Evolutionary conservation across 2,888 invertebrate genomes (phyloP).

Genomic region (Alloplasta piceator): DNA sequence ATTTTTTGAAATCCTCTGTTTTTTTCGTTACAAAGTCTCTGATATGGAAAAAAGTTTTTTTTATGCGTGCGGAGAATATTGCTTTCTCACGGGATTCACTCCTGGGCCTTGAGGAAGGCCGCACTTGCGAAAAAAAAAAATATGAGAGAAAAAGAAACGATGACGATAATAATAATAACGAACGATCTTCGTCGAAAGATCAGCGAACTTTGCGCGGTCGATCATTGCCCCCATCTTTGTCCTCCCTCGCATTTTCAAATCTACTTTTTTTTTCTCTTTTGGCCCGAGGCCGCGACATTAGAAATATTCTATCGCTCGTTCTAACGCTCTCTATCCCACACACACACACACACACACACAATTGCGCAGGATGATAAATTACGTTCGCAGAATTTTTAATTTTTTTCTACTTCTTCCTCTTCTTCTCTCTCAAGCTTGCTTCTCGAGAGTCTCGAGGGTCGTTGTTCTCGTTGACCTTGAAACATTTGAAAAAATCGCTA

Average conservation of each 20-base stretch:
- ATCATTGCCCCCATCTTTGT: constrained; percentile 58
- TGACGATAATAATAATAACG: constrained; percentile 40
- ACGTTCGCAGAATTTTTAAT: constrained; percentile 1
- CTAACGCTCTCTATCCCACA: not conserved
- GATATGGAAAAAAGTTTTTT: constrained; percentile 9
- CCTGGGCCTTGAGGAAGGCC: constrained; percentile 42
- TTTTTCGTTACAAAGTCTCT: not conserved
- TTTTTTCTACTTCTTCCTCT: too few species aligned
- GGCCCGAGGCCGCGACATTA: constrained; percentile 22
- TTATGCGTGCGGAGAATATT: constrained; percentile 27
- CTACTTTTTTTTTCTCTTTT: constrained; percentile 22
- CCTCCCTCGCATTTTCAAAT: constrained; percentile 45
- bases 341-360: constrained; percentile 4
- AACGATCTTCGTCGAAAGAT: constrained; percentile 42
- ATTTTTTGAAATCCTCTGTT: not conserved
- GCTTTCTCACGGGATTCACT: constrained; percentile 34
- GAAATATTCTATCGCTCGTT: constrained; percentile 26
- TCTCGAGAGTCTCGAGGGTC: too few species aligned
- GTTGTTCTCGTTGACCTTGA: too few species aligned
- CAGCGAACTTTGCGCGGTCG: constrained; percentile 55
- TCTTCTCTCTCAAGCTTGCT: not conserved
- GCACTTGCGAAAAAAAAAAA: constrained; percentile 14
- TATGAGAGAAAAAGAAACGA: constrained; percentile 23
- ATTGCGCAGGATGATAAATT: not conserved
- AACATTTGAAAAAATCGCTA: too few species aligned